Evolutionary conservation across 2,888 invertebrate genomes (phyloP).

Genomic region (Latheticus oryzae): DNA sequence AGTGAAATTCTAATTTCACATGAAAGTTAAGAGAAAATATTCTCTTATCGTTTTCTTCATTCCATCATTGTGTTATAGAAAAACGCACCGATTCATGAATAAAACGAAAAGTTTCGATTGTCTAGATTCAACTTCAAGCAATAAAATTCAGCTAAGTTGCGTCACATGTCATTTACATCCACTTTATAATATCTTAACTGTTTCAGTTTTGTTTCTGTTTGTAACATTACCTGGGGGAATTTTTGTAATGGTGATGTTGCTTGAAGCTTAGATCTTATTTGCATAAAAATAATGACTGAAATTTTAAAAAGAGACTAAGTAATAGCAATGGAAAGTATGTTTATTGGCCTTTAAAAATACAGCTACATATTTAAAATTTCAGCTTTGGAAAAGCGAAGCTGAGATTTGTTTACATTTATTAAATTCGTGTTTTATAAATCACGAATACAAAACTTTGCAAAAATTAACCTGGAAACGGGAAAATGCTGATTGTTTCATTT

Average conservation of each 20-base stretch:
- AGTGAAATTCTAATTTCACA: slow-evolving; percentile 1
- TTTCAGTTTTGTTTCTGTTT: background rate
- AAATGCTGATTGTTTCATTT: too few relatives aligned
- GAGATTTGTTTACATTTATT: too few relatives aligned
- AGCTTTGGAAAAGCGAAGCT: too few relatives aligned
- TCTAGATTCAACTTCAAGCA: background rate
- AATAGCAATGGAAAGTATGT: too few relatives aligned
- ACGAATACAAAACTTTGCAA: too few relatives aligned
- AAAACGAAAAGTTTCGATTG: slow-evolving; percentile 9
- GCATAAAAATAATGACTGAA: too few relatives aligned
- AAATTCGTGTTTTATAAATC: too few relatives aligned
- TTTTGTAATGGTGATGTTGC: background rate
- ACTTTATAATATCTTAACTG: slow-evolving; percentile 2
- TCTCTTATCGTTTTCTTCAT: slow-evolving; percentile 13
- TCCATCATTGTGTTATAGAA: slow-evolving; percentile 7
- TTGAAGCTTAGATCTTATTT: background rate
- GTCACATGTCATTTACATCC: slow-evolving; percentile 15
- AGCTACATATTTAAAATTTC: too few relatives aligned
- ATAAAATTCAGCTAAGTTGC: slow-evolving; percentile 3
- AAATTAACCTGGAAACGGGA: too few relatives aligned
- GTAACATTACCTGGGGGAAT: background rate
- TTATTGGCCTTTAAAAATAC: too few relatives aligned
- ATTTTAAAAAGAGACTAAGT: too few relatives aligned
- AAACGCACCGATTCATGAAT: slow-evolving; percentile 14
- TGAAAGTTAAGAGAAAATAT: slow-evolving; percentile 5